Evolutionary conservation across 2,888 invertebrate genomes (phyloP).

Genomic region (Pogonocherus hispidulus): DNA sequence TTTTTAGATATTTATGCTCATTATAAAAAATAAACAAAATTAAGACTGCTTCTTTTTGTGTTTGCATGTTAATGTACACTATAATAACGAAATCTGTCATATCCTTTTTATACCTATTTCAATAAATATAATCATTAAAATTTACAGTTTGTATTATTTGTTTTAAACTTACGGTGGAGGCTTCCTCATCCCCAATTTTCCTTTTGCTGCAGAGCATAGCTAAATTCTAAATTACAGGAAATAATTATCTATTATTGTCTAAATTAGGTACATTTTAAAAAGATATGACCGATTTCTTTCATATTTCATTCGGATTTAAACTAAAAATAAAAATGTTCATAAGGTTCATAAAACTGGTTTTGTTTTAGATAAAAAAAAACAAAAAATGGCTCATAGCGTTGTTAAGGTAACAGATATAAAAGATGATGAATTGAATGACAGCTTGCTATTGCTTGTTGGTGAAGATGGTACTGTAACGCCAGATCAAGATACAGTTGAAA

Average conservation of each 20-base stretch:
- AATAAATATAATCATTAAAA: slow-evolving; percentile 21
- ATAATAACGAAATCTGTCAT: slow-evolving; percentile 21
- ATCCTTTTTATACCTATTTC: slow-evolving; percentile 26
- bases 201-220: background rate
- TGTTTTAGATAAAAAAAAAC: slow-evolving; percentile 18
- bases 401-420: slow-evolving; percentile 68
- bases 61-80: slow-evolving; percentile 24
- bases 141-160: slow-evolving; percentile 27
- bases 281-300: slow-evolving; percentile 27
- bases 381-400: slow-evolving; percentile 65
- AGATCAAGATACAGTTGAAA: slow-evolving; percentile 84
- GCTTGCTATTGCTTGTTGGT: slow-evolving; percentile 87
- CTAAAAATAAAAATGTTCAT: background rate
- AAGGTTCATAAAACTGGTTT: background rate
- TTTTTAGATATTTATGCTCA: slow-evolving; percentile 19
- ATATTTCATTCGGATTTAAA: too few species aligned
- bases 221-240: background rate
- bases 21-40: slow-evolving; percentile 10
- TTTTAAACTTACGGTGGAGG: background rate
- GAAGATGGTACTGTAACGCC: slow-evolving; percentile 88
- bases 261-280: background rate
- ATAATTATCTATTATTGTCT: background rate
- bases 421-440: slow-evolving; percentile 72
- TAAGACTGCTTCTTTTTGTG: slow-evolving; percentile 25
- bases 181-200: background rate